phyloP scores from a whole-genome alignment of 2,797 vertebrate genomes.

The Acipenser oxyrinchus region DNA sequence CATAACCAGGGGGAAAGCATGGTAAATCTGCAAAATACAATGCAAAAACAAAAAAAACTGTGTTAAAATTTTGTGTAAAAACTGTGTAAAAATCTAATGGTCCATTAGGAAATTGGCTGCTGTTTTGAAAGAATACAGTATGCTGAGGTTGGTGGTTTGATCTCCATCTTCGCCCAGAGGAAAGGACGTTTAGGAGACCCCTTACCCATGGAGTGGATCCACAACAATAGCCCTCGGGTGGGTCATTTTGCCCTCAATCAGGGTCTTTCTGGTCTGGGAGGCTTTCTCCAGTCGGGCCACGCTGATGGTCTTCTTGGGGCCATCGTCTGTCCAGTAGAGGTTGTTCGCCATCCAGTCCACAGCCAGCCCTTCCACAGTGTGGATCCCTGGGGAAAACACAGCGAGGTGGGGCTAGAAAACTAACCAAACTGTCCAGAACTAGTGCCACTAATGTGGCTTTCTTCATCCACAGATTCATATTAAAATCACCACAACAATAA shows the following conservation, averaged over 20 bases:
- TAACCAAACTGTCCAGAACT: no score
- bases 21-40: no score
- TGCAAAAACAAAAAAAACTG: no score
- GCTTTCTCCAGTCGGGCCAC: constrained; percentile 92
- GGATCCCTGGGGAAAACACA: constrained; percentile 68
- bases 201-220: constrained; percentile 87
- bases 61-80: neutral
- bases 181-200: neutral
- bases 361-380: constrained; percentile 90
- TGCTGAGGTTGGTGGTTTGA: no score
- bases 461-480: no score
- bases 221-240: constrained; percentile 93
- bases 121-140: no score
- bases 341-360: constrained; percentile 98
- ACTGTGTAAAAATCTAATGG: neutral
- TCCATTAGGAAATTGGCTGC: neutral
- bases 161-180: no score
- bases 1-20: no score
- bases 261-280: constrained; percentile 84
- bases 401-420: no score
- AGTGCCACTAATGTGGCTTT: no score
- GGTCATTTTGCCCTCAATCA: constrained; percentile 94
- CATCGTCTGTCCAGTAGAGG: constrained; percentile 95
- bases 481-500: no score
- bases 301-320: constrained; percentile 92